Conservation (phyloP, 1,140 invertebrate species). For the Periplaneta americana region DNA sequence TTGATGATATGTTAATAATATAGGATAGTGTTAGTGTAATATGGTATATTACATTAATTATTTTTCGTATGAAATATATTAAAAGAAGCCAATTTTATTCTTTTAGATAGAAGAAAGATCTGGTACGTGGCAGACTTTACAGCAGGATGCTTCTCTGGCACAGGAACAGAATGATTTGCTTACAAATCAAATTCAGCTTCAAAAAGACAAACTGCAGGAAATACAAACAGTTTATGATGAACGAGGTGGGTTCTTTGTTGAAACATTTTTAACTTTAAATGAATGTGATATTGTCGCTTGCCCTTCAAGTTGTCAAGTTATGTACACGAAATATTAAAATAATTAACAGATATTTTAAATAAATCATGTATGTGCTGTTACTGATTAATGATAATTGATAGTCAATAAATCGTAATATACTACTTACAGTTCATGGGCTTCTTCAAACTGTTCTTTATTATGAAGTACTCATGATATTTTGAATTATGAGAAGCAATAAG, state of each 20-base stretch:
- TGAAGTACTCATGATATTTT: background rate
- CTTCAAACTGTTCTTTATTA: background rate
- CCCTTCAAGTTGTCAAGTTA: background rate
- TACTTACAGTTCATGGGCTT: background rate
- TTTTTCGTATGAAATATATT: too few relatives aligned
- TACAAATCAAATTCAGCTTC: constrained; percentile 38
- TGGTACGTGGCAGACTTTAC: constrained; percentile 35
- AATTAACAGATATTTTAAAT: background rate
- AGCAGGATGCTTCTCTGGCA: constrained; percentile 44
- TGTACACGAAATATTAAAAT: background rate
- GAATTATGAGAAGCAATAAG: too few relatives aligned
- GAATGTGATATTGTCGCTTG: background rate
- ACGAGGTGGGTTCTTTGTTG: constrained; percentile 12
- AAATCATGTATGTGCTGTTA: background rate
- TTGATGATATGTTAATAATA: too few relatives aligned
- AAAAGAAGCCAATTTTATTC: too few relatives aligned
- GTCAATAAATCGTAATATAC: background rate
- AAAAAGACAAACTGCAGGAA: constrained; percentile 53
- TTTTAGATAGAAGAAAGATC: constrained; percentile 34
- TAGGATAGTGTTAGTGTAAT: too few relatives aligned
- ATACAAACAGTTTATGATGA: constrained; percentile 38
- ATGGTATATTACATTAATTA: too few relatives aligned
- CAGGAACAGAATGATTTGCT: constrained; percentile 35
- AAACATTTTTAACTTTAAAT: background rate
- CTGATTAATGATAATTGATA: background rate